These are phyloP conservation scores for Blera fallax DNA, from an alignment of 2,888 invertebrate species.

Conservation along the genomic window DNA sequence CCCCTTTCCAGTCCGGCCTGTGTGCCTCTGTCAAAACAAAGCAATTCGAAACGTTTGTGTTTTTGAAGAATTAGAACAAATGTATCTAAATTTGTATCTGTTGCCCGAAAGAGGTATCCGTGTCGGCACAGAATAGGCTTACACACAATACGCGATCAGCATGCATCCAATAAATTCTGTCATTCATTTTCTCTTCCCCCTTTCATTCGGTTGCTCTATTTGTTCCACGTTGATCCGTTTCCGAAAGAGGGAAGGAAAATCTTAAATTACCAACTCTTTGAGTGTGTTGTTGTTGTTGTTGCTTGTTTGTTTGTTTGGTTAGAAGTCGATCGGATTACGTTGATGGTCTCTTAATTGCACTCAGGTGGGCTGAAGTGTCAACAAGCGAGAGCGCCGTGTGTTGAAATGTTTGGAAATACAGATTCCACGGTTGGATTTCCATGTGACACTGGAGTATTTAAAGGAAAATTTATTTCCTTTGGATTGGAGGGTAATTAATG, in stretches of 20 bases:
- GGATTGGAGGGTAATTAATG: conserved; percentile 61
- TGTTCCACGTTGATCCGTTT: conserved; percentile 40
- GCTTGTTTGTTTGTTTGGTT: conserved; percentile 50
- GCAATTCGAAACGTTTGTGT: conserved; percentile 70
- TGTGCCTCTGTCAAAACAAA: conserved; percentile 63
- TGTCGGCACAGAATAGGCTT: conserved; percentile 27
- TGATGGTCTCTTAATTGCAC: conserved; percentile 73
- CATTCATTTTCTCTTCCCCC: conserved; percentile 55
- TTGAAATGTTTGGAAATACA: conserved; percentile 48
- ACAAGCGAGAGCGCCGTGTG: conserved; percentile 54
- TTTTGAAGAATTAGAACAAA: conserved; percentile 72
- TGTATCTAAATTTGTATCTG: conserved; percentile 72
- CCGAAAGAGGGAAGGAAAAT: conserved; percentile 35
- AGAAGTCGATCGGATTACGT: conserved; percentile 71
- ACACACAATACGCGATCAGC: conserved; percentile 57
- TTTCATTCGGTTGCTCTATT: conserved; percentile 57
- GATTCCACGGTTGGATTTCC: conserved; percentile 42
- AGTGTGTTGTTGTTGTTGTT: conserved; percentile 49
- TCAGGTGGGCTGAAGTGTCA: conserved; percentile 72
- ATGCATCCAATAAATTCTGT: conserved; percentile 72
- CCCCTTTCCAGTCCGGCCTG: background rate
- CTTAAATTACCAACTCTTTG: conserved; percentile 70
- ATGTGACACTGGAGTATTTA: conserved; percentile 63
- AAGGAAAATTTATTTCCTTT: conserved; percentile 65
- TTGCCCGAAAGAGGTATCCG: conserved; percentile 41